Evolutionary conservation across 2,888 invertebrate species (phyloP), one percentile per base, ranked within the genome.

Genomic region (Andrena trimmerana): DNA sequence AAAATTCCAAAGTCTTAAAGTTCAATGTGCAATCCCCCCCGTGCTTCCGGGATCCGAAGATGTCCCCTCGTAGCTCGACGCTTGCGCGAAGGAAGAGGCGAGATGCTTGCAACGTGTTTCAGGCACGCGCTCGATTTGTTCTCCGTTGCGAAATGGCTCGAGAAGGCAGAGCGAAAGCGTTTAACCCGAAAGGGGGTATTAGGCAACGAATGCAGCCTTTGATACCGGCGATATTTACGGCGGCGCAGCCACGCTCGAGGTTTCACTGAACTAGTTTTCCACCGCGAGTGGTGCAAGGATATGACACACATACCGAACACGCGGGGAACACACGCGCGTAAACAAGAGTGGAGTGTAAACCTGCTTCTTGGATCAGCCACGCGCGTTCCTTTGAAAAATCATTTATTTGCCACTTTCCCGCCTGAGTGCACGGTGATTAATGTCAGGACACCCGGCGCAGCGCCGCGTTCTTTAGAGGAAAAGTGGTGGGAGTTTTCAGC

Each of bases 191-290:
- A 69, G 78, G 73, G 57, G 81, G 73, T 83, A 85, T 77, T 83
- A 79, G 73, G 78, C 75, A 83, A 86, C 73, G 81, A 73, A 81
- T 78, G 68, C 81, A 84, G 81, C 81, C 86, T 84, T 86, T 80
- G 84, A 85, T 80, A 82, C 75, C 77, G 71, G 72, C 83, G 83
- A 81, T 86, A 87, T 86, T 88, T 88, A 85, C 88, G 70, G 75
- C 86, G 78, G 69, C 63, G 69, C 76, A 72, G 80, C 82, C 54
- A 74, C 67, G 33, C 77, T 79, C 84, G 86, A 88, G 88, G 85
- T 86, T 90, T 85, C 85, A 84, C 84, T 86, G 90, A 90, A 89
- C 90, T 90, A 90, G 87, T 89, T 90, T 87, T 74, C 83, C 82
- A 59, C 62, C 71, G 78, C 84, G 81, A 87, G 84, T 87, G 86